phyloP scores from a whole-genome alignment of 1,140 invertebrate species.

The Eueides isabella region DNA sequence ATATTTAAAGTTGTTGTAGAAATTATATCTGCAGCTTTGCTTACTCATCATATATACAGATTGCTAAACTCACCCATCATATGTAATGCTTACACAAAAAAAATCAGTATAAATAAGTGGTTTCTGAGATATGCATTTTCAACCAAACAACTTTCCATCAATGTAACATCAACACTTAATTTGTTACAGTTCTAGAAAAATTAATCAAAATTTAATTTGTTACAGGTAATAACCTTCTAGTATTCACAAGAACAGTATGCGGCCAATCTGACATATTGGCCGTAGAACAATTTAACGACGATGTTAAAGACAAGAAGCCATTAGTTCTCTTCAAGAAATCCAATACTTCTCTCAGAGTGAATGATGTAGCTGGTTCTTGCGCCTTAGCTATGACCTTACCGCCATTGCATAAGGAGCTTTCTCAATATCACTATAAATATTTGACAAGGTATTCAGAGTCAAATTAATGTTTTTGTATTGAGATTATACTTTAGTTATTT shows the following conservation, averaged over 20 bases:
- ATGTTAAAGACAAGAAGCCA: conserved; percentile 40
- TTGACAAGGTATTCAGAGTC: conserved; percentile 34
- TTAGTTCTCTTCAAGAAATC: conserved; percentile 47
- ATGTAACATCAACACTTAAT: too few species aligned
- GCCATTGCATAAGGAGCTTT: conserved; percentile 45
- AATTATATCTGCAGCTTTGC: too few species aligned
- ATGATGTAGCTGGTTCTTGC: conserved; percentile 62
- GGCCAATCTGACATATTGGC: conserved; percentile 48
- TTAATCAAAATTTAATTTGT: conserved; percentile 23
- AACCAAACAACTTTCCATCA: too few species aligned
- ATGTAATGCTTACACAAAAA: too few species aligned
- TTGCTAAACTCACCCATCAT: too few species aligned
- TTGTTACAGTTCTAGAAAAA: not conserved
- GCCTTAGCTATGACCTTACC: conserved; percentile 52
- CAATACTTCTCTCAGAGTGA: conserved; percentile 46
- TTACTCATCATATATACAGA: too few species aligned
- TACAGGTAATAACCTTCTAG: conserved; percentile 56
- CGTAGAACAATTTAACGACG: conserved; percentile 55
- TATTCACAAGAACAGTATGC: conserved; percentile 57
- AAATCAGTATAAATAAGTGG: too few species aligned
- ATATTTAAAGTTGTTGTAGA: too few species aligned
- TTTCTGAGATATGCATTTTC: too few species aligned
- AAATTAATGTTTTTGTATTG: conserved; percentile 8
- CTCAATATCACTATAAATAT: conserved; percentile 52
- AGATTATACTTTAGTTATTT: not conserved